These are phyloP conservation scores for Rhogogaster chlorosoma DNA, from an alignment of 2,888 invertebrate species.

Conservation along the genomic window DNA sequence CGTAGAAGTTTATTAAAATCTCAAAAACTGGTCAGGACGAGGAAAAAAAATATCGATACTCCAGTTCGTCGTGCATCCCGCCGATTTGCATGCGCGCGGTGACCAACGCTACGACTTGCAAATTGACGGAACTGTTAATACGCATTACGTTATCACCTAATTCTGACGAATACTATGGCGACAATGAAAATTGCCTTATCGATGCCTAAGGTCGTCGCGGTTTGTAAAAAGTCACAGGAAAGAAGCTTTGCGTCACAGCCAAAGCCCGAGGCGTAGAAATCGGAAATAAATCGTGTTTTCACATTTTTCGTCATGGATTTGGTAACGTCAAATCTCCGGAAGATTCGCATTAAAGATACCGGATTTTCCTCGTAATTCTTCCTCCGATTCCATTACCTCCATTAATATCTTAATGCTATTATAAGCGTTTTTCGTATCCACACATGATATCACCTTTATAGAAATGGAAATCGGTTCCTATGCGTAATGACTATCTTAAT, in stretches of 20 bases:
- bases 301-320: slow-evolving; percentile 47
- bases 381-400: not conserved
- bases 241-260: slow-evolving; percentile 23
- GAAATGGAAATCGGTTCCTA: not conserved
- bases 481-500: not conserved
- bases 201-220: not conserved
- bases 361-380: not conserved
- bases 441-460: not conserved
- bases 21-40: not conserved
- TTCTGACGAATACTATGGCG: not conserved
- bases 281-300: slow-evolving; percentile 39
- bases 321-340: slow-evolving; percentile 11
- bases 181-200: not conserved
- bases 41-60: not conserved
- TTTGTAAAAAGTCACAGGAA: not conserved
- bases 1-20: not conserved
- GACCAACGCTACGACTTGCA: not conserved
- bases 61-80: not conserved
- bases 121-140: not conserved
- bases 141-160: not conserved
- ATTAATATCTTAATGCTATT: not conserved
- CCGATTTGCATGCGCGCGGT: not conserved
- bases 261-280: slow-evolving; percentile 49
- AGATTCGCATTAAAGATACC: not conserved
- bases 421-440: not conserved